Conservation (phyloP, 2,888 invertebrate genomes). For the Drosophila basisetae region DNA sequence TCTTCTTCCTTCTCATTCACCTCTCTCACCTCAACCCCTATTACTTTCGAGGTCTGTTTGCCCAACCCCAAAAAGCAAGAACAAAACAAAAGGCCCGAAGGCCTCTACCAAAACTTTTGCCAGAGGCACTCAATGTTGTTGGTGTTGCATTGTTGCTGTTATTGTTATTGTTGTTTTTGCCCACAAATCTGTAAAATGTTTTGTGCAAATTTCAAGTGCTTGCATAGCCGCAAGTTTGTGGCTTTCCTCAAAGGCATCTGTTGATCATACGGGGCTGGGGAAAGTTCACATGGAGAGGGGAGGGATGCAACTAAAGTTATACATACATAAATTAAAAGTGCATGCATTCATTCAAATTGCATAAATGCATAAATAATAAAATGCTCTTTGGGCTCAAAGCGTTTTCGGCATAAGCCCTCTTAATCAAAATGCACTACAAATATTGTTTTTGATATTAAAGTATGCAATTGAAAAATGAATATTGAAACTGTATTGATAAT, state of each 20-base stretch:
- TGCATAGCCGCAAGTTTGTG: constrained; percentile 59
- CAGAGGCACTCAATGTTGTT: constrained; percentile 26
- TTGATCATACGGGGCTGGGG: constrained; percentile 27
- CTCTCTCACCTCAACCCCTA: background rate
- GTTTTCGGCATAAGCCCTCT: background rate
- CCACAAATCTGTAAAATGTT: constrained; percentile 69
- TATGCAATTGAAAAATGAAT: background rate
- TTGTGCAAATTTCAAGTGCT: constrained; percentile 66
- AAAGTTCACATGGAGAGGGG: background rate
- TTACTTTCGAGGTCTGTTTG: constrained; percentile 40
- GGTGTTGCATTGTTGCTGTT: constrained; percentile 3
- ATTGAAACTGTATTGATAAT: background rate
- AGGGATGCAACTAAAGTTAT: background rate
- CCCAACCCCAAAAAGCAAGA: constrained; percentile 24
- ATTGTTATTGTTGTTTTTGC: constrained; percentile 35
- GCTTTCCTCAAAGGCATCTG: constrained; percentile 36
- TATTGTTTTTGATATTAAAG: background rate
- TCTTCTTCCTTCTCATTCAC: background rate
- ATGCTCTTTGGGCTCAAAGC: background rate
- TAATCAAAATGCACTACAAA: background rate
- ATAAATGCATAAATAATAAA: constrained; percentile 49
- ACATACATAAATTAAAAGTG: constrained; percentile 41
- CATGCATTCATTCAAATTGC: constrained; percentile 22
- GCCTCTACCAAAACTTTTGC: constrained; percentile 48
- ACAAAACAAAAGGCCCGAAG: constrained; percentile 43